Base-by-base conservation (phyloP, 2,888 invertebrate species). In the Drosophila paranaensis region DNA sequence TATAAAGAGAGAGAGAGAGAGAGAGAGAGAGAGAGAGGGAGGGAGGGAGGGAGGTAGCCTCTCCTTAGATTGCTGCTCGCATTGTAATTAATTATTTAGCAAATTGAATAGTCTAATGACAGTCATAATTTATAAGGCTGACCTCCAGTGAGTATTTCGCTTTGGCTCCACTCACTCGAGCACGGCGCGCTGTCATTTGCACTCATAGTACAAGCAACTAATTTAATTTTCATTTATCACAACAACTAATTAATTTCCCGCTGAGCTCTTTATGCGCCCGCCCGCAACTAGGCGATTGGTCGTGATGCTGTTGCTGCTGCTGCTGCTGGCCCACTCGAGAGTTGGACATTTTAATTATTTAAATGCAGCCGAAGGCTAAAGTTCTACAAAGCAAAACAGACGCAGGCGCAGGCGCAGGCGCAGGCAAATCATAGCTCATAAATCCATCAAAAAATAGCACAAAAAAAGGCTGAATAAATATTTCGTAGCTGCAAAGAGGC, bases 211-310 rank as follows among this genome's bases (percentile, higher is more conserved):
- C 68, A 67, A 85, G 80, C 80, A 73, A 89, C 88, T 88, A 89
- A 84, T 89, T 89, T 82, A 88, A 82, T 89, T 88, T 89, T 88
- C 86, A 84, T 84, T 88, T 74, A 82, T 79, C 90, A 89, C 63
- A 79, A 68, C 90, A 77, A 84, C 90, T 84, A 84, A 84, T 84
- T 84, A 84, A 84, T 85, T 88, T 74, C 84, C 84, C 90, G 90
- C 84, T 84, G 84, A 51, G 77, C 71, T 58, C 63, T 71, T 77
- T 63, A 66, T 74, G 39, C 42, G 54, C 60, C 51, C 57, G 69
- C 55, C 61, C 54, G 66, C 69, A 43, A 63, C 39, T 50, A 72
- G 79, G 77, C 74, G 68, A 82, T 78, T 76, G 77, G 62, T 64
- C 67, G 62, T 74, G 61, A 58, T 74, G 64, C 64, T 61, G 57